Evolutionary conservation across 1,140 invertebrate genomes (phyloP).

Genomic region (Eupristina koningsbergeri): DNA sequence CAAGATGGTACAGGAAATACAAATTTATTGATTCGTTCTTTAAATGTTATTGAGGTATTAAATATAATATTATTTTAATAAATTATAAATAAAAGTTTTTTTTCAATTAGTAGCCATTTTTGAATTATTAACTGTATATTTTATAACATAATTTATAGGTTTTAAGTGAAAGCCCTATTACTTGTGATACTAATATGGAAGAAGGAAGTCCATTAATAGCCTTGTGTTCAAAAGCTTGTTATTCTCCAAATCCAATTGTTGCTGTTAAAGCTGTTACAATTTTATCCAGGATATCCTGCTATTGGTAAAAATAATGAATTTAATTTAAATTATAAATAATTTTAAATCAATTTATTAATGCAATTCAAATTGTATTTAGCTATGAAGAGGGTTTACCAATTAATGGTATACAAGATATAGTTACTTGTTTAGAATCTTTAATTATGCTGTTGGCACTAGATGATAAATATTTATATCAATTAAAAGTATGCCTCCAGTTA

Average conservation of each 20-base stretch:
- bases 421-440: conserved; percentile 80
- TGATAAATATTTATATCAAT: conserved; percentile 74
- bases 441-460: conserved; percentile 77
- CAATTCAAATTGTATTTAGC: conserved; percentile 64
- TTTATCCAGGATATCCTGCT: conserved; percentile 79
- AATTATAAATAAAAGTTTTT: too few species aligned
- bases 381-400: conserved; percentile 79
- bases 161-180: conserved; percentile 68
- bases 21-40: conserved; percentile 68
- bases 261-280: conserved; percentile 81
- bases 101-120: not conserved
- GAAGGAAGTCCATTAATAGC: conserved; percentile 67
- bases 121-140: too few species aligned
- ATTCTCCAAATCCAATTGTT: conserved; percentile 77
- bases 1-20: conserved; percentile 67
- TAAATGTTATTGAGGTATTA: conserved; percentile 69
- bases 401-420: conserved; percentile 77
- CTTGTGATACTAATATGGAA: conserved; percentile 70
- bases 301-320: conserved; percentile 71
- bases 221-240: conserved; percentile 73
- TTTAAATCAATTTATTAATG: conserved; percentile 35
- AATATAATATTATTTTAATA: not conserved
- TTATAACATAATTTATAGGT: conserved; percentile 57
- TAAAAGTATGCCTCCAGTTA: conserved; percentile 80
- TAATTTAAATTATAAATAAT: conserved; percentile 1